phyloP scores from a whole-genome alignment of 2,797 vertebrate genomes.

The Anomalospiza imberbis region DNA sequence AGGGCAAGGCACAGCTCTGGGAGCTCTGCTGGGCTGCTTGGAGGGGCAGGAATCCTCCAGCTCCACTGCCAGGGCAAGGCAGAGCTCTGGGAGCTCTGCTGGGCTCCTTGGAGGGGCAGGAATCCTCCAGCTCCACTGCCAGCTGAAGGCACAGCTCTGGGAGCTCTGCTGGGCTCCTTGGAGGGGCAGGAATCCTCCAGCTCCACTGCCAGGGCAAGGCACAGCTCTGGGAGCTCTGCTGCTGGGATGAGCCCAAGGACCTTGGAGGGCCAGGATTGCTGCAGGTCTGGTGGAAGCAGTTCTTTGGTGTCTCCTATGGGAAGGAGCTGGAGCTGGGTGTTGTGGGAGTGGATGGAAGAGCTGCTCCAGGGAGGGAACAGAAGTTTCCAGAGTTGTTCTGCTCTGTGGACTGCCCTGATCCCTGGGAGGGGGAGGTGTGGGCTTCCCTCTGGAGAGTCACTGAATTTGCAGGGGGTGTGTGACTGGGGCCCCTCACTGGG shows the following conservation, averaged over 20 bases:
- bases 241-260: no score
- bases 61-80: no score
- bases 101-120: no score
- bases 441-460: background rate
- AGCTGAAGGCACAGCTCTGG: background rate
- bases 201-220: no score
- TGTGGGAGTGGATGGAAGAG: background rate
- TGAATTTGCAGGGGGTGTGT: rapidly evolving
- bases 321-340: background rate
- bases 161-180: background rate
- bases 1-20: no score
- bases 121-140: no score
- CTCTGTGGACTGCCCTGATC: rapidly evolving
- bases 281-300: background rate
- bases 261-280: background rate
- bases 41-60: no score
- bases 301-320: background rate
- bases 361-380: background rate
- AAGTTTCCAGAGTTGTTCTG: rapidly evolving
- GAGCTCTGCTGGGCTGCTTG: no score
- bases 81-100: no score
- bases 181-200: no score
- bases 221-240: no score
- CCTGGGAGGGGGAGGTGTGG: background rate
- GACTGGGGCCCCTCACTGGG: background rate